Evolutionary conservation across 2,113 vertebrate genomes (phyloP).

Genomic region (Coracopsis vasa): DNA sequence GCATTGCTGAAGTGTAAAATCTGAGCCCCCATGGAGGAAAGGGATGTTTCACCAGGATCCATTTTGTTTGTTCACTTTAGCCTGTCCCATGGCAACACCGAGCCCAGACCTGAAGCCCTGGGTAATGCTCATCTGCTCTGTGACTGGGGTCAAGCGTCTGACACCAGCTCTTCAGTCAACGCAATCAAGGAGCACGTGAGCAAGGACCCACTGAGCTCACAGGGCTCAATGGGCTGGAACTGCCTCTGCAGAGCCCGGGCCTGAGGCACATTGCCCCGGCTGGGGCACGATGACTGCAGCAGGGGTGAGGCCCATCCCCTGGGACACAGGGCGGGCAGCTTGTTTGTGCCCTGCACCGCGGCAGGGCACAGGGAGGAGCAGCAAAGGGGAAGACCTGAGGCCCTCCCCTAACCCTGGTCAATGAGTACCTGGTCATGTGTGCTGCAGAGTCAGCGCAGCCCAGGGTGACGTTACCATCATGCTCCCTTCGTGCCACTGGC

Average conservation of each 20-base stretch:
- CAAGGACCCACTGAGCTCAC: not conserved
- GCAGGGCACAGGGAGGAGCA: not conserved
- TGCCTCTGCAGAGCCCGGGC: not conserved
- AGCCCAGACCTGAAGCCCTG: not conserved
- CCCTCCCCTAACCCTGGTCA: slow-evolving; percentile 15
- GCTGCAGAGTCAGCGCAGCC: not conserved
- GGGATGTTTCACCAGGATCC: not conserved
- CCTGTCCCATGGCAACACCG: not conserved
- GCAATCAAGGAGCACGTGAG: rapidly evolving
- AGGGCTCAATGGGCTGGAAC: not conserved
- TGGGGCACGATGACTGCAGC: not conserved
- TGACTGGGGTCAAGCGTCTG: rapidly evolving
- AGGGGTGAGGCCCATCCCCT: rapidly evolving
- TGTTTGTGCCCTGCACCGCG: not conserved
- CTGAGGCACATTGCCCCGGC: rapidly evolving
- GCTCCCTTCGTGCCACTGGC: not conserved
- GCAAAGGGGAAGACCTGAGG: not conserved
- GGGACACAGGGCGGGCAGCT: rapidly evolving
- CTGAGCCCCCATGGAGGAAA: not conserved
- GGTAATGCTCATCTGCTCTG: not conserved
- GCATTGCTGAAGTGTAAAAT: rapidly evolving
- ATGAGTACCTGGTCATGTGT: slow-evolving; percentile 19
- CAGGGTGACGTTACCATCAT: not conserved
- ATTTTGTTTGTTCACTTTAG: not conserved
- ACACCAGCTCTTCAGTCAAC: not conserved